Evolutionary conservation across 2,797 vertebrate genomes (phyloP), one percentile per base, ranked within the genome.

Genomic region (Crocidura indochinensis): DNA sequence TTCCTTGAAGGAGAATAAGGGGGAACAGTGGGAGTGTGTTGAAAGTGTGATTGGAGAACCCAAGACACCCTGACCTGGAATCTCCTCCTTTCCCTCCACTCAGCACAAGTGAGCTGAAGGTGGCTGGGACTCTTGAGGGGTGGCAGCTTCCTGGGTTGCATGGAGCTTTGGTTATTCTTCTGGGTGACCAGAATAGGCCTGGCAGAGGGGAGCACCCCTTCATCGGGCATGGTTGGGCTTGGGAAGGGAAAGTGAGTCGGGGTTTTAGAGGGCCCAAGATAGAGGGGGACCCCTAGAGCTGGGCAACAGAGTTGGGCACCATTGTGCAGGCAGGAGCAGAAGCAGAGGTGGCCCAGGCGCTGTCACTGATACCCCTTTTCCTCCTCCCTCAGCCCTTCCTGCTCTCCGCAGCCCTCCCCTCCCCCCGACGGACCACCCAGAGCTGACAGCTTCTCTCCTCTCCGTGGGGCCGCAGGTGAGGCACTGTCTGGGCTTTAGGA

Each of bases 401-500:
- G 91, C 92, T 94, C 87, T 94, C 74, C 95, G 67, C 93, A 86
- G 91, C 79, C 95, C 93, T 68, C 94, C 68, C 53, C 90, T 87
- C 86, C 96, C 81, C 24, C 56, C 84, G 91, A 94, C 95, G 84
- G 95, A 95, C 92, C 95, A 75, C 95, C 94, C 94, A 92, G 95
- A 96, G 75, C 77, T 96, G 92, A 88, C 94, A 79, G n/a, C 94
- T 69, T 95, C 95, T 69, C 92, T 95, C 77, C 94, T 95, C 78
- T 94, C 95, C 75, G 64, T 90, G 69, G 95, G 95, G 84, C 91
- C 95, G 86, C 95, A 96, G 95, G 96, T 96, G 88, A 96, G 95
- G 64, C 72, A 87, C 1, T 0, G 75, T 65, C 46, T 91, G 71
- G 81, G 88, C 49, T 71, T 47, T 38, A 38, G 38, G 38, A 38